Base-by-base conservation (phyloP, 2,113 vertebrate genomes). In the Sprattus sprattus region DNA sequence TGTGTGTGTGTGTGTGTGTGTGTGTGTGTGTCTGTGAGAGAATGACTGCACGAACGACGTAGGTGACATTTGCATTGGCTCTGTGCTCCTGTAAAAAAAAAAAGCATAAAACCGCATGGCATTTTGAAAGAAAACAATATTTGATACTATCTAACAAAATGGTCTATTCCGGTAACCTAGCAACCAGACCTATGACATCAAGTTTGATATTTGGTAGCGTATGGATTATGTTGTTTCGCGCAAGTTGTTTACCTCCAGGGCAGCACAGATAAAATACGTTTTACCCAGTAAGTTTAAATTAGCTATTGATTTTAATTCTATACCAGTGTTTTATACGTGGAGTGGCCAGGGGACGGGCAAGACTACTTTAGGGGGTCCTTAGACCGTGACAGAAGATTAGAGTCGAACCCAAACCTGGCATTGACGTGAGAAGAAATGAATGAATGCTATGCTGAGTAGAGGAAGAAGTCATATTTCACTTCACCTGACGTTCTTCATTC, bases 131-230 rank as follows among this genome's bases (percentile, higher is more conserved):
- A 28, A 10, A 67, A 67, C n/a, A 28, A 64, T 67, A 25, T 67
- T 67, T 67, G 64, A 67, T 67, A 67, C 64, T 67, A 67, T 67
- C 64, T 67, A 28, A 67, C 64, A 67, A 67, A 67, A 67, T 67
- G 64, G 64, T 28, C 64, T 28, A 15, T 67, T 67, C 11, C 25
- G 28, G 64, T 67, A 25, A 67, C 64, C 64, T 67, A 67, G 64
- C 64, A 67, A 67, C 64, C n/a, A 28, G 64, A 25, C n/a, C 9
- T 67, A 67, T 67, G 64, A 67, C 64, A 67, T 67, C 64, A 67
- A 67, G 7, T 67, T 28, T 67, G 64, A 67, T 67, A 67, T 67
- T 67, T 67, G 64, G 25, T 25, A 67, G 64, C 9, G 64, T 67
- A 28, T 10, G 64, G 28, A n/a, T 67, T 7, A 13, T 67, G 64